Percentiles rank a stretch among this genome's conserved stretches.
phyloP scores from a whole-genome alignment of 2,888 invertebrate species.

The Thelaira solivaga region DNA sequence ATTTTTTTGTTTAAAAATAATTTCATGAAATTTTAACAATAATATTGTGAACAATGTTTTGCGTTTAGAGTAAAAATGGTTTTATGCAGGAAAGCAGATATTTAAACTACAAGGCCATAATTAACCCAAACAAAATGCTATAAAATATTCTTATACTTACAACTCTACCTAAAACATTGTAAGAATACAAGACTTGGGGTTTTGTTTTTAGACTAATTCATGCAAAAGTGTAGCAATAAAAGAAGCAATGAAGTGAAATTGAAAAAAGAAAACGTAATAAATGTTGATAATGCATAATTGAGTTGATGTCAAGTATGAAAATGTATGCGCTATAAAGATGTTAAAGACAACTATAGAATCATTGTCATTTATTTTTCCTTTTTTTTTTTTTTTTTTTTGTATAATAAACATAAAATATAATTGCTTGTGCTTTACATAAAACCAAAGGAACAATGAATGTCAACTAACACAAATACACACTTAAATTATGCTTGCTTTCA shows the following conservation, averaged over 20 bases:
- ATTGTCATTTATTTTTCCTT: too few relatives aligned
- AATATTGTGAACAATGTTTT: constrained; percentile 44
- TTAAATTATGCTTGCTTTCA: too few relatives aligned
- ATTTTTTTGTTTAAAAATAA: constrained; percentile 2
- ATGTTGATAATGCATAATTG: constrained; percentile 61
- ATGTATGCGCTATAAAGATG: background rate
- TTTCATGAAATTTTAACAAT: constrained; percentile 61
- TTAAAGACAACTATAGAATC: background rate
- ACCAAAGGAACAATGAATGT: background rate
- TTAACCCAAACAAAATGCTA: background rate
- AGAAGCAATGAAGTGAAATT: background rate
- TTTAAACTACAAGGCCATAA: background rate
- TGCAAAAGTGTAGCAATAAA: background rate
- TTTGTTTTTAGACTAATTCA: background rate
- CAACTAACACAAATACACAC: background rate
- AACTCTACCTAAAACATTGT: background rate
- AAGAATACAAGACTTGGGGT: background rate
- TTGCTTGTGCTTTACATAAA: too few relatives aligned
- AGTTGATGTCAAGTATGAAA: constrained; percentile 51
- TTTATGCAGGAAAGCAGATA: background rate
- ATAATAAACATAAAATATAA: too few relatives aligned
- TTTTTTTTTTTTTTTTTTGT: too few relatives aligned
- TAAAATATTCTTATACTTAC: background rate
- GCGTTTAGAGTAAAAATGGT: background rate
- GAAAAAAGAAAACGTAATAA: constrained; percentile 43